Conservation (phyloP, 2,888 invertebrate genomes). For the Dryobotodes eremita region DNA sequence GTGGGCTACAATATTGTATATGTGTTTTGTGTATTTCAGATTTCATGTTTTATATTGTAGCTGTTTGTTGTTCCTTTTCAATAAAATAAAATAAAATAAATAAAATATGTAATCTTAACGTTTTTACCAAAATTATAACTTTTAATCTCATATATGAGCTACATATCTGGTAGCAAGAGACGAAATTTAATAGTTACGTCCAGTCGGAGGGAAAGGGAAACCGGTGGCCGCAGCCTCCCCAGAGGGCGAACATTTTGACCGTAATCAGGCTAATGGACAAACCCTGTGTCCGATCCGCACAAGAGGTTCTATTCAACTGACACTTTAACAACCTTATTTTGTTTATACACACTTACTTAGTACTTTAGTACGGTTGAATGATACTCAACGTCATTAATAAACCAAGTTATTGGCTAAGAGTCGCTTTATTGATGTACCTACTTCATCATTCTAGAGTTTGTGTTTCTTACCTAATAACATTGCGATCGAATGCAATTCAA, state of each 20-base stretch:
- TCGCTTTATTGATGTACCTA: constrained; percentile 26
- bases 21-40: too few species aligned
- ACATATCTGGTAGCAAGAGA: constrained; percentile 55
- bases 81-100: too few species aligned
- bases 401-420: constrained; percentile 52
- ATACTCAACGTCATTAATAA: constrained; percentile 63
- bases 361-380: constrained; percentile 75
- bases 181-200: constrained; percentile 69
- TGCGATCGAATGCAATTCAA: background rate
- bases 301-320: constrained; percentile 81
- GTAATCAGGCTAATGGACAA: constrained; percentile 89
- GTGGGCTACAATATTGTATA: too few species aligned
- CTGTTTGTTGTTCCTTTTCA: too few species aligned
- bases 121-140: constrained; percentile 17
- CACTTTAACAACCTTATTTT: constrained; percentile 83
- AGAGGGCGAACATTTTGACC: constrained; percentile 85
- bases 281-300: constrained; percentile 84
- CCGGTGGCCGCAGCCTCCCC: constrained; percentile 79
- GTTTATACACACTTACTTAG: constrained; percentile 80
- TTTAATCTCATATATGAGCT: constrained; percentile 47
- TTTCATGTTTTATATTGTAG: too few species aligned
- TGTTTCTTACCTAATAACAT: background rate
- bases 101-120: background rate
- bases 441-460: constrained; percentile 36
- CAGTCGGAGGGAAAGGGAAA: constrained; percentile 75